These are phyloP conservation scores for Pristiophorus japonicus DNA, from an alignment of 2,113 vertebrate species.

Conservation along the genomic window DNA sequence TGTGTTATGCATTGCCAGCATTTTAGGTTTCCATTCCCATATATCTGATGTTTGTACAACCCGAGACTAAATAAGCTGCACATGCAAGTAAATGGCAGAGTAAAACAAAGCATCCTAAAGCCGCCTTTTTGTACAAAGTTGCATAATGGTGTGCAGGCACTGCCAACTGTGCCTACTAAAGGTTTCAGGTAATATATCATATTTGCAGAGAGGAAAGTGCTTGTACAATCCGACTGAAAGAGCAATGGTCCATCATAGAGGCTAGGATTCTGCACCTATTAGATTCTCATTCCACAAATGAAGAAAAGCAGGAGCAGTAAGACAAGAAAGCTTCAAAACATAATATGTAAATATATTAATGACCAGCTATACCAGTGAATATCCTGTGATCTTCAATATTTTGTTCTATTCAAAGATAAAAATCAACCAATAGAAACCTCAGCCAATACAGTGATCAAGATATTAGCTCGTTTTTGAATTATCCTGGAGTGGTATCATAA, in stretches of 20 bases:
- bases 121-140: neutral
- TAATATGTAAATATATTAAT: neutral
- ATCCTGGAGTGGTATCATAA: neutral
- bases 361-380: neutral
- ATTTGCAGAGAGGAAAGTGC: neutral
- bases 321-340: too few species aligned
- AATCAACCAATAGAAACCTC: neutral
- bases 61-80: neutral
- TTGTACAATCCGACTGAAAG: neutral
- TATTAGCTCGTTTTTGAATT: neutral
- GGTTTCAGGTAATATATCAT: neutral
- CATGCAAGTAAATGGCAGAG: neutral
- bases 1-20: neutral
- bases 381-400: neutral
- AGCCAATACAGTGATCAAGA: neutral
- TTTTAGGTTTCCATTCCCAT: neutral
- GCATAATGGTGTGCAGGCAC: neutral
- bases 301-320: neutral
- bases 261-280: neutral
- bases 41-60: neutral
- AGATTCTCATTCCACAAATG: neutral
- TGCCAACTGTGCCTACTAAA: neutral
- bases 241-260: neutral
- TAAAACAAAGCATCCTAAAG: neutral
- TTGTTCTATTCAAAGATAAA: neutral